Base-by-base conservation (phyloP, 53 echinoderm and acorn worm genomes). In the Holothuria leucospilota region DNA sequence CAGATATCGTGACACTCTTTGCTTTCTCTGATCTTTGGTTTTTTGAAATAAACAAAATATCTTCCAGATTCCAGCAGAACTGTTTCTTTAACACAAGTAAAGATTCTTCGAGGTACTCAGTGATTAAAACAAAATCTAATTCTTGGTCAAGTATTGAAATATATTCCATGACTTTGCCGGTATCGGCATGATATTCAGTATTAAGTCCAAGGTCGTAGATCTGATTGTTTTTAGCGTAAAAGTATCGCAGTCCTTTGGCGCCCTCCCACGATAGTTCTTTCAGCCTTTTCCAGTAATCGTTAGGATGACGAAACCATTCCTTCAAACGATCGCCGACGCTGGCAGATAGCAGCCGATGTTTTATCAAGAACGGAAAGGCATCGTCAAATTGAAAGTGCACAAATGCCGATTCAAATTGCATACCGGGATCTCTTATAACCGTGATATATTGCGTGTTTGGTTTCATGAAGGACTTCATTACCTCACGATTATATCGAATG, bases 61-160 rank as follows among this genome's bases (percentile, higher is more conserved):
- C 96, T 30, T 87, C 82, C 29, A 72, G 68, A 62, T 78, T 79
- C 96, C 96, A 96, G 39, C 96, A 93, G 27, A 96, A 60, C 20
- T 77, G 5, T 71, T 77, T 89, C 86, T 85, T 91, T 42, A 96
- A 77, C 4, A 96, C 52, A 23, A 96, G 30, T 30, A 95, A 59
- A 2, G 93, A 96, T 53, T 96, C 96, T 5, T 96, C 91, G 51
- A 91, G 82, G 60, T 96, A 96, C n/a, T 96, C 93, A 3, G 96
- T 96, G 11, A 96, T 89, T 29, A 96, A 49, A 10, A 96, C 87
- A 30, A 96, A 65, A 63, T 85, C 60, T 40, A 96, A 87, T 69
- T 96, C 93, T 28, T 59, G 59, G 26, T 78, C 86, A n/a, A 96
- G 53, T 42, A 87, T 89, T 6, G 66, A 38, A n/a, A 96, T 93